Evolutionary conservation across 2,888 invertebrate genomes (phyloP).

Genomic region (Thysanoteuthis rhombus): DNA sequence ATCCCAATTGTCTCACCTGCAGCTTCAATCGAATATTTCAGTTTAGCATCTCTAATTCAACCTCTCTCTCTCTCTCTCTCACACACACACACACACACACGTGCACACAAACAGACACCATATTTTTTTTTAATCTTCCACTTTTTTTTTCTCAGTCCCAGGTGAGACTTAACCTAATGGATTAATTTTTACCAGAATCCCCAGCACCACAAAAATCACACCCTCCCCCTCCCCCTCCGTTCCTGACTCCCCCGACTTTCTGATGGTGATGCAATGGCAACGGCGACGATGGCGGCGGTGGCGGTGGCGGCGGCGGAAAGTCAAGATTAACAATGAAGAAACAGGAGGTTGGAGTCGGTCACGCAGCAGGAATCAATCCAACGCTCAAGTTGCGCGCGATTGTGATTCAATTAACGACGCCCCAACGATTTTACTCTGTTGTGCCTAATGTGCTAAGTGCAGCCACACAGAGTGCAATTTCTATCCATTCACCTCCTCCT

Average conservation of each 20-base stretch:
- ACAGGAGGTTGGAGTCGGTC: neutral
- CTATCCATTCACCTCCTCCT: neutral
- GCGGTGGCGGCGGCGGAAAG: neutral
- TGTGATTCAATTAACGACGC: conserved; percentile 12
- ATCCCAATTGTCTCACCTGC: no score
- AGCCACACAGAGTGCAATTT: neutral
- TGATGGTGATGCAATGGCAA: neutral
- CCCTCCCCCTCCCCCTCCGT: no score
- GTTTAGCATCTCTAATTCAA: no score
- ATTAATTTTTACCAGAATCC: neutral
- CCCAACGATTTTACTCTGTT: neutral
- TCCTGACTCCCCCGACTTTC: no score
- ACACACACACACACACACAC: no score
- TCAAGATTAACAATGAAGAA: neutral
- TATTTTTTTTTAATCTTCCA: no score
- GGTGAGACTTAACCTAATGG: neutral
- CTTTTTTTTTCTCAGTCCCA: neutral
- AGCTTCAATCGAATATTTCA: no score
- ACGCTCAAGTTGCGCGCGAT: neutral
- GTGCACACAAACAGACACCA: no score
- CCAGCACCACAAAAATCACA: neutral
- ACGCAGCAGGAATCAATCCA: neutral
- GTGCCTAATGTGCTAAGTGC: neutral
- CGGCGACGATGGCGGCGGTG: neutral
- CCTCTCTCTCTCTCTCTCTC: no score